A percentile compares a stretch with the other conserved stretches of the same genome.
These are phyloP conservation scores for Apodemia hepburni DNA, from an alignment of 2,888 invertebrate species.

Conservation along the genomic window DNA sequence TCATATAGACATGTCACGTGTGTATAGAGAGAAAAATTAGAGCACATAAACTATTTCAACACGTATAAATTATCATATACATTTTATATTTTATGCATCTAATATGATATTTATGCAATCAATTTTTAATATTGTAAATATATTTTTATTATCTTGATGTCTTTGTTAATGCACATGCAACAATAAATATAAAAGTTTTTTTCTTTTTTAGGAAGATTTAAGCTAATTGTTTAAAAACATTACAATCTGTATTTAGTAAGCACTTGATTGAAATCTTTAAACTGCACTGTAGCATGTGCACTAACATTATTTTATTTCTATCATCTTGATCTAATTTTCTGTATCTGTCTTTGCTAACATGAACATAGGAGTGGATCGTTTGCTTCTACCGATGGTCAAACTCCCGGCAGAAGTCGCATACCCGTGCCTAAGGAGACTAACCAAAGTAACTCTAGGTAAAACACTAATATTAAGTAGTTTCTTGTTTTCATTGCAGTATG, in stretches of 20 bases:
- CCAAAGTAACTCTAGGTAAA: constrained; percentile 74
- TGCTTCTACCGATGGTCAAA: constrained; percentile 73
- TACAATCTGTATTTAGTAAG: not conserved
- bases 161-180: constrained; percentile 44
- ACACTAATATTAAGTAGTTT: constrained; percentile 37
- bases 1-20: not conserved
- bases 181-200: not conserved
- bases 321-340: constrained; percentile 59
- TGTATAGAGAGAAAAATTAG: not conserved
- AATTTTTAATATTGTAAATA: not conserved
- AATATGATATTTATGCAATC: not conserved
- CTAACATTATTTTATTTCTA: constrained; percentile 41
- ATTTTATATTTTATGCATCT: not conserved
- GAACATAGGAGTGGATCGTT: constrained; percentile 74
- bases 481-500: constrained; percentile 30
- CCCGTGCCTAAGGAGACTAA: constrained; percentile 75
- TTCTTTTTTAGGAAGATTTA: not conserved
- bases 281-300: constrained; percentile 42
- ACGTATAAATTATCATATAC: not conserved
- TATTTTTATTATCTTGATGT: not conserved
- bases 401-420: constrained; percentile 73
- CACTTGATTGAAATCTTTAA: not conserved
- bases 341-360: constrained; percentile 70
- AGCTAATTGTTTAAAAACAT: not conserved
- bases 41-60: not conserved